A percentile compares a stretch with the other conserved stretches of the same genome.
Conservation (phyloP, 2,113 vertebrate species). For the Orientallactaga bullata region DNA sequence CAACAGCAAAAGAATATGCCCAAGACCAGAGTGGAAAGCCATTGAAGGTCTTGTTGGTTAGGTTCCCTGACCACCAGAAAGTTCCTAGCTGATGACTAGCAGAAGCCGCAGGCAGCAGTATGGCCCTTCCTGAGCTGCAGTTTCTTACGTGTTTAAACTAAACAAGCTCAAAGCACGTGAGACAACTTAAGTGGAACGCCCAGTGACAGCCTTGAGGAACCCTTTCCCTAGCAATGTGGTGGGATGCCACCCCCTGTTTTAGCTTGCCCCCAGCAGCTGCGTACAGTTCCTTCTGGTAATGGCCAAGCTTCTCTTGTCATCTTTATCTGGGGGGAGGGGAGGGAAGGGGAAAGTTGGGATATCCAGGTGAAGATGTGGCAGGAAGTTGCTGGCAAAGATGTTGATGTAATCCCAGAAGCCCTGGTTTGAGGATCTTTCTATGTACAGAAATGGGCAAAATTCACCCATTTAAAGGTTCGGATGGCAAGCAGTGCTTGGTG, state of each 20-base stretch:
- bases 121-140: neutral
- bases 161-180: neutral
- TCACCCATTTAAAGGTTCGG: neutral
- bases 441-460: neutral
- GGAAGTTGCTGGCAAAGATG: neutral
- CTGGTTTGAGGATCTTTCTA: neutral
- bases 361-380: neutral
- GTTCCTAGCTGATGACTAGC: too few relatives aligned
- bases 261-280: neutral
- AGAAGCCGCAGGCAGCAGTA: neutral
- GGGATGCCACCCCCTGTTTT: neutral
- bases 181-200: neutral
- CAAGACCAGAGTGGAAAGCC: too few relatives aligned
- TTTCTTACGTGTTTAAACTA: neutral
- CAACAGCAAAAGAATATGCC: neutral
- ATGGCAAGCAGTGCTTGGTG: too few relatives aligned
- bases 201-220: neutral
- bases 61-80: neutral
- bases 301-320: too few relatives aligned
- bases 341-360: too few relatives aligned
- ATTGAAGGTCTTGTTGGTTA: neutral
- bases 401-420: neutral
- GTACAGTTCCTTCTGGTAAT: neutral
- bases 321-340: neutral
- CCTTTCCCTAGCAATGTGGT: neutral